Evolutionary conservation across 2,888 invertebrate species (phyloP).

Genomic region (Eupithecia inturbata): DNA sequence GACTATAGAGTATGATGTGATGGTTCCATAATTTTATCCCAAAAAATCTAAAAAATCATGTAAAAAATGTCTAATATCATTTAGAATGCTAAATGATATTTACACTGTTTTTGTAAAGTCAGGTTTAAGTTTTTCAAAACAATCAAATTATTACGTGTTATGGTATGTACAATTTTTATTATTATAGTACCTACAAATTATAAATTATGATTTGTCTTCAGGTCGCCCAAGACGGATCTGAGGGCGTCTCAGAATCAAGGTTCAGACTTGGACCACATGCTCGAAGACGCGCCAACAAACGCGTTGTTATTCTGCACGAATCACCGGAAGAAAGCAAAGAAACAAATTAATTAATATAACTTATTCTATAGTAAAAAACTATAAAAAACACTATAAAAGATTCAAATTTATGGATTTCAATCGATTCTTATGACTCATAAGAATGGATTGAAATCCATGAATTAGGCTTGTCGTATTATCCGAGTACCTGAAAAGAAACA

Average conservation of each 20-base stretch:
- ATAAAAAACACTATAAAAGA: not conserved
- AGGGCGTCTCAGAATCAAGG: conserved; percentile 47
- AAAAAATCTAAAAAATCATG: too few species aligned
- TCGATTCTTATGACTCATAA: not conserved
- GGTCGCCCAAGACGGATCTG: conserved; percentile 53
- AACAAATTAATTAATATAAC: conserved; percentile 22
- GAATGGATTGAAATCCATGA: too few species aligned
- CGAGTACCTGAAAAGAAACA: not conserved
- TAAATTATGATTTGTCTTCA: conserved; percentile 33
- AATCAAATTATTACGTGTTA: too few species aligned
- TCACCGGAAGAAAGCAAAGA: conserved; percentile 38
- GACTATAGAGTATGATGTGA: too few species aligned
- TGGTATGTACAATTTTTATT: too few species aligned
- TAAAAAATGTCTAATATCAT: too few species aligned
- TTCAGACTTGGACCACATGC: conserved; percentile 63
- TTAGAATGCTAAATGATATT: too few species aligned
- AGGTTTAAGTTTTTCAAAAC: too few species aligned
- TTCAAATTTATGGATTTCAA: not conserved
- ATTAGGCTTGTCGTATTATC: not conserved
- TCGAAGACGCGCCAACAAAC: conserved; percentile 63
- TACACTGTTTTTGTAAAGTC: too few species aligned
- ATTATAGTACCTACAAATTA: too few species aligned
- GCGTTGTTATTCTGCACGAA: conserved; percentile 55
- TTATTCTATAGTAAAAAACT: not conserved
- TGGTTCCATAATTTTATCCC: too few species aligned